Percentiles rank a stretch among this genome's conserved stretches.
These are phyloP conservation scores for Heliopora coerulea DNA, from an alignment of 92 coral and sea anemone genomes.

Conservation along the genomic window DNA sequence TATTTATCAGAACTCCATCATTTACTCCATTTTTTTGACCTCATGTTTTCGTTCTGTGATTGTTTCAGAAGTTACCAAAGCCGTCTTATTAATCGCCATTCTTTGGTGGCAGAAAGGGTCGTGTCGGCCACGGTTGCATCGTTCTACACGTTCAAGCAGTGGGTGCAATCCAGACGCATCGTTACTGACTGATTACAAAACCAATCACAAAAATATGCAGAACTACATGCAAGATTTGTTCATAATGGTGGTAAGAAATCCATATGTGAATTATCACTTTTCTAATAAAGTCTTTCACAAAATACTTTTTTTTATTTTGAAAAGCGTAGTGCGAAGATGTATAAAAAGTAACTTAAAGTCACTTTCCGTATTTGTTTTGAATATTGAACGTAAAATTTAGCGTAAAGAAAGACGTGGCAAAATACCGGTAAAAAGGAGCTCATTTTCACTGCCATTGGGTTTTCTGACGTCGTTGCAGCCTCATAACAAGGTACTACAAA, in stretches of 20 bases:
- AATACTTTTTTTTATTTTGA: too few species aligned
- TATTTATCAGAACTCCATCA: too few species aligned
- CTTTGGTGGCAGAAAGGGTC: constrained; percentile 1
- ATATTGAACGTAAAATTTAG: too few species aligned
- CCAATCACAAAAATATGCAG: neutral
- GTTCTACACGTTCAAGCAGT: neutral
- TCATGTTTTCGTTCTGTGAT: neutral
- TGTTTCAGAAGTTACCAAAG: neutral
- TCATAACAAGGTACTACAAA: constrained; percentile 15
- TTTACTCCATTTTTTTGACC: neutral
- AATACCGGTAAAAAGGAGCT: too few species aligned
- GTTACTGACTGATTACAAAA: neutral
- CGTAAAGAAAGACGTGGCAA: too few species aligned
- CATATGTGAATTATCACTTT: too few species aligned
- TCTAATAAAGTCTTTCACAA: too few species aligned
- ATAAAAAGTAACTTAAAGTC: too few species aligned
- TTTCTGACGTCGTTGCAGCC: neutral
- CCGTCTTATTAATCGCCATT: constrained; percentile 9
- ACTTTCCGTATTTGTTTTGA: too few species aligned
- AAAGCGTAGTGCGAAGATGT: too few species aligned
- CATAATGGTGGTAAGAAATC: neutral
- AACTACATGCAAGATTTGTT: neutral
- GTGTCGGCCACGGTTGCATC: constrained; percentile 4
- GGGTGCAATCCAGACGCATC: neutral
- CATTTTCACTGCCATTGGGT: constrained; percentile 17